Base-by-base conservation (phyloP, 2,113 vertebrate genomes). In the Mastomys coucha region DNA sequence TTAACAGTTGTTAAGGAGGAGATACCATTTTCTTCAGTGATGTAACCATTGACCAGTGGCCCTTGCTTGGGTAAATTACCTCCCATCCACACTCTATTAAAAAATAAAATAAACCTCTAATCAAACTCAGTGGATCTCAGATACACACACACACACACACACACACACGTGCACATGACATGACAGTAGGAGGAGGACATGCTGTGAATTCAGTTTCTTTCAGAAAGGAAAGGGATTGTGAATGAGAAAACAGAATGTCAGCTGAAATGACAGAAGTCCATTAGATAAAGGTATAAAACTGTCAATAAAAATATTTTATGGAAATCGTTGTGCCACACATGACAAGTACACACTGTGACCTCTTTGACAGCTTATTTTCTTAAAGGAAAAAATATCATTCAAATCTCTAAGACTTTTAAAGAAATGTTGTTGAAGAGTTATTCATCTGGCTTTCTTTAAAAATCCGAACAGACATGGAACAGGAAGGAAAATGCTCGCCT, bases 401-500 rank as follows among this genome's bases (percentile, higher is more conserved):
- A 22, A 4, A 78, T 88, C 42, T 86, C 49, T 67, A 89, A 42
- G 77, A 56, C 39, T 58, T 65, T 53, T 36, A 51, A 95, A 72
- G 73, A 93, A 36, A 88, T 26, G 8, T 70, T 95, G 51, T 73
- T 92, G 12, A 65, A 58, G 14, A 72, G 76, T 65, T 81, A 87
- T 67, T 84, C 26, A 78, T 26, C n/a, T 88, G 45, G 3, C n/a
- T 56, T 72, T 73, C 60, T 65, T 95, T 36, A 58, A 51, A 89
- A 95, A 2, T 53, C 73, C 80, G 14, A 65, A 78, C 73, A 70
- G 36, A 67, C n/a, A 85, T 70, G 28, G 60, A 73, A 72, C 72
- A 75, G 39, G 75, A 94, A 98, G 73, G 73, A 95, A 90, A 93
- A n/a, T 51, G 33, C 88, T 91, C 56, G 77, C 28, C 63, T 96